phyloP scores from a whole-genome alignment of 2,113 vertebrate species.

The Zosterops pallidus region DNA sequence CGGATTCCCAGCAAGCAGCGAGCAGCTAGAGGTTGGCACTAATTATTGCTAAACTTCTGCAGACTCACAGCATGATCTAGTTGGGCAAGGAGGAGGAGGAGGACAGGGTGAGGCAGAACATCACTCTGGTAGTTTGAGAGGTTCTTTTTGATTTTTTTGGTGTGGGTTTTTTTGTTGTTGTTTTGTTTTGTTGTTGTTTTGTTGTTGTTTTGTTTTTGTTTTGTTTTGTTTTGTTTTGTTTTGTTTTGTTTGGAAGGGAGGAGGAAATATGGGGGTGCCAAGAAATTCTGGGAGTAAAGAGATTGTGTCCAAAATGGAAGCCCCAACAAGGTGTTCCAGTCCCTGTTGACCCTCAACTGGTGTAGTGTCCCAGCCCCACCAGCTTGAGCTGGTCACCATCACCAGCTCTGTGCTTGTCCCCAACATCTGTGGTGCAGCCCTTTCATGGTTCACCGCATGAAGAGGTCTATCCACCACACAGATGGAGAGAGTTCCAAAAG shows the following conservation, averaged over 20 bases:
- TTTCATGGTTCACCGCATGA: background rate
- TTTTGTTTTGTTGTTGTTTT: background rate
- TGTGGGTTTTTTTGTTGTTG: too few relatives aligned
- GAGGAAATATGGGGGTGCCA: background rate
- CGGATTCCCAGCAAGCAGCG: slow-evolving; percentile 1
- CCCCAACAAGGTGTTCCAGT: background rate
- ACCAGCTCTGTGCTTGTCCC: background rate
- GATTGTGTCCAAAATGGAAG: background rate
- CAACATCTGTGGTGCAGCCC: background rate
- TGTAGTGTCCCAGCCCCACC: background rate
- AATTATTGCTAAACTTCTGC: slow-evolving; percentile 66
- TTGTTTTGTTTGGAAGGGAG: background rate
- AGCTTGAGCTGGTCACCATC: background rate
- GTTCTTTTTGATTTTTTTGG: too few relatives aligned
- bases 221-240: background rate
- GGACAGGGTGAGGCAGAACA: background rate
- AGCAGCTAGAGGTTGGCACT: slow-evolving; percentile 53
- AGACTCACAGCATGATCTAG: background rate
- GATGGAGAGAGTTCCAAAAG: background rate
- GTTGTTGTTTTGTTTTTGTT: background rate
- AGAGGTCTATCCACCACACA: background rate
- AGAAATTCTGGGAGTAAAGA: background rate
- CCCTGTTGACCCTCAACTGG: background rate
- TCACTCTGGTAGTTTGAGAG: background rate
- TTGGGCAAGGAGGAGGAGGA: background rate